Conservation (phyloP, 2,797 vertebrate genomes). For the Caiman crocodilus region DNA sequence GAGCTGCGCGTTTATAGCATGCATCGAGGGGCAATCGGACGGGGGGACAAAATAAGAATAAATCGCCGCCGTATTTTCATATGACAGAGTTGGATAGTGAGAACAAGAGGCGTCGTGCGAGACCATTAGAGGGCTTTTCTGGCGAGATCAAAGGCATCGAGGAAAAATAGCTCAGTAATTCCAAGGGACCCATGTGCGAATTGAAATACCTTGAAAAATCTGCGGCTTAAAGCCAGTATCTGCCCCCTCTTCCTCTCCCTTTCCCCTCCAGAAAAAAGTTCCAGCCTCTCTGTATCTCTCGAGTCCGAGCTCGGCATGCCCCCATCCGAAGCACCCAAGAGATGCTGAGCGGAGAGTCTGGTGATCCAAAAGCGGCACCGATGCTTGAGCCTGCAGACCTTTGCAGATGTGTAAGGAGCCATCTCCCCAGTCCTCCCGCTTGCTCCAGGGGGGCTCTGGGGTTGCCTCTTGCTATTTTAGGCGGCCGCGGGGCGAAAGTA, state of each 20-base stretch:
- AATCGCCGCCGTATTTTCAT: constrained; percentile 59
- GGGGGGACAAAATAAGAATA: constrained; percentile 7
- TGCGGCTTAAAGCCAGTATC: neutral
- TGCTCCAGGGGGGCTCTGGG: constrained; percentile 50
- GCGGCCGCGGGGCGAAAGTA: constrained; percentile 73
- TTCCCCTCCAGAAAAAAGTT: neutral
- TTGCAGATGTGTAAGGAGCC: neutral
- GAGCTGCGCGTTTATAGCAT: constrained; percentile 32
- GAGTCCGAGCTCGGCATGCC: no score
- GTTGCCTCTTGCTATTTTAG: constrained; percentile 58
- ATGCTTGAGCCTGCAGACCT: constrained; percentile 26
- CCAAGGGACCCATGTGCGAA: neutral
- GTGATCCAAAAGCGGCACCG: neutral
- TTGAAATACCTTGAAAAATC: constrained; percentile 9
- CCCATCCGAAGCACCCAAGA: no score
- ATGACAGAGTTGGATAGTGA: constrained; percentile 60
- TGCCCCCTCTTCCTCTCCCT: neutral
- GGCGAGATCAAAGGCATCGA: constrained; percentile 3
- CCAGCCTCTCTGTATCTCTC: no score
- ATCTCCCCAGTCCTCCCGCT: constrained; percentile 29
- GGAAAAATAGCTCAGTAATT: constrained; percentile 39
- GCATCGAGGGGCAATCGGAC: constrained; percentile 1
- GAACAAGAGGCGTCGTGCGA: neutral
- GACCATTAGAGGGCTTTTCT: constrained; percentile 28
- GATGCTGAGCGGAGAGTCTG: no score